phyloP scores from a whole-genome alignment of 1,140 invertebrate genomes.

The Meloidogyne exigua region DNA sequence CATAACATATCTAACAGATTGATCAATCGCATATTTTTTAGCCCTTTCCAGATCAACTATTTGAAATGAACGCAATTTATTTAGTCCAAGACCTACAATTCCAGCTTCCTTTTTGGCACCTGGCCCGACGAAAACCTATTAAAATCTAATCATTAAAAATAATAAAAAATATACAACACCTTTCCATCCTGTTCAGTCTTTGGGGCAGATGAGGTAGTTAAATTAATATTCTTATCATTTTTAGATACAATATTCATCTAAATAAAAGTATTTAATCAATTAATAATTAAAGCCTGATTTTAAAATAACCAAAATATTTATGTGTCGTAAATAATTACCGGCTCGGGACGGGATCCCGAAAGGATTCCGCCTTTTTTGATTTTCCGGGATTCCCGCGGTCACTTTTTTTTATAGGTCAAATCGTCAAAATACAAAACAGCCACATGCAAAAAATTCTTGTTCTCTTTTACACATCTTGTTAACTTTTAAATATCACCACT shows the following conservation, averaged over 20 bases:
- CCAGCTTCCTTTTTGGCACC: slow-evolving; percentile 70
- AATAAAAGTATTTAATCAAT: not conserved
- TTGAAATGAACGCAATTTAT: slow-evolving; percentile 77
- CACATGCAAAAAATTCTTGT: no score
- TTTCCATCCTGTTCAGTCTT: slow-evolving; percentile 40
- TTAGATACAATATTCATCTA: not conserved
- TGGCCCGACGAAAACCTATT: slow-evolving; percentile 70
- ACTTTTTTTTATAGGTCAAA: no score
- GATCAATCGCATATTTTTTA: slow-evolving; percentile 99
- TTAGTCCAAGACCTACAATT: slow-evolving; percentile 68
- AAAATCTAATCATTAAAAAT: not conserved
- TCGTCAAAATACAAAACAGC: no score
- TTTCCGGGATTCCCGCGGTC: no score
- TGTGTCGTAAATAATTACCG: no score
- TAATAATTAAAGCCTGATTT: no score
- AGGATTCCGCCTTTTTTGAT: no score
- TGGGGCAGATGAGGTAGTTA: not conserved
- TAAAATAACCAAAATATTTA: no score
- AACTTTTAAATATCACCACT: no score
- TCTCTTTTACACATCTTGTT: no score
- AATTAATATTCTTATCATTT: not conserved
- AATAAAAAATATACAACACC: slow-evolving; percentile 42
- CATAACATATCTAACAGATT: slow-evolving; percentile 95
- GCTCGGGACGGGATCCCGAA: no score
- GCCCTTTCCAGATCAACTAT: slow-evolving; percentile 82